phyloP scores from a whole-genome alignment of 2,888 invertebrate genomes.

The Miltochrista miniata region DNA sequence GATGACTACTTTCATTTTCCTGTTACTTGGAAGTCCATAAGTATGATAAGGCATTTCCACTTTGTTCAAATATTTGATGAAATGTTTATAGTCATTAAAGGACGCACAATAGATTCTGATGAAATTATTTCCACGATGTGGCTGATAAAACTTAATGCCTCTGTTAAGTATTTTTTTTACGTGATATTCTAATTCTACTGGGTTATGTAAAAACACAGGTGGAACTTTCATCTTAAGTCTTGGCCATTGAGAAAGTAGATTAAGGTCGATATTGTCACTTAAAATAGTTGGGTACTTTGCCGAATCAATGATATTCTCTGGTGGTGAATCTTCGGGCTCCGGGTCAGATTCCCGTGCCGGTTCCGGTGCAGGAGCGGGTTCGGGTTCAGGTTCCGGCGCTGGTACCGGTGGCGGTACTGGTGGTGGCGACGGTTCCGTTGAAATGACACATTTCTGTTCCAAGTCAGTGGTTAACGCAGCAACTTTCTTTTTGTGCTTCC shows the following conservation, averaged over 20 bases:
- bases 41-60: conserved; percentile 60
- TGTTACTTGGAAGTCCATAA: conserved; percentile 53
- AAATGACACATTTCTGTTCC: conserved; percentile 31
- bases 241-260: conserved; percentile 46
- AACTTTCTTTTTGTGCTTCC: conserved; percentile 26
- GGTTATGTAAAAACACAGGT: conserved; percentile 56
- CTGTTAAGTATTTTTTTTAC: conserved; percentile 40
- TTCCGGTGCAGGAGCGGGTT: too few relatives aligned
- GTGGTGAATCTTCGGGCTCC: neutral
- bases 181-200: conserved; percentile 36
- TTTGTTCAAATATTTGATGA: conserved; percentile 52
- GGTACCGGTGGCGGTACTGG: conserved; percentile 1
- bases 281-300: conserved; percentile 28
- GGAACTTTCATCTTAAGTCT: conserved; percentile 48
- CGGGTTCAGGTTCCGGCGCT: neutral
- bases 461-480: conserved; percentile 25
- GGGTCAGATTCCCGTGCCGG: too few relatives aligned
- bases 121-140: conserved; percentile 33
- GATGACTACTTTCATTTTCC: conserved; percentile 60
- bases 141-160: conserved; percentile 49
- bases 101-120: conserved; percentile 49
- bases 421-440: neutral
- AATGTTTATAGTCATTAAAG: conserved; percentile 48
- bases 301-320: too few relatives aligned
- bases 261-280: conserved; percentile 22